phyloP scores from a whole-genome alignment of 2,113 vertebrate species.

The Ondatra zibethicus region DNA sequence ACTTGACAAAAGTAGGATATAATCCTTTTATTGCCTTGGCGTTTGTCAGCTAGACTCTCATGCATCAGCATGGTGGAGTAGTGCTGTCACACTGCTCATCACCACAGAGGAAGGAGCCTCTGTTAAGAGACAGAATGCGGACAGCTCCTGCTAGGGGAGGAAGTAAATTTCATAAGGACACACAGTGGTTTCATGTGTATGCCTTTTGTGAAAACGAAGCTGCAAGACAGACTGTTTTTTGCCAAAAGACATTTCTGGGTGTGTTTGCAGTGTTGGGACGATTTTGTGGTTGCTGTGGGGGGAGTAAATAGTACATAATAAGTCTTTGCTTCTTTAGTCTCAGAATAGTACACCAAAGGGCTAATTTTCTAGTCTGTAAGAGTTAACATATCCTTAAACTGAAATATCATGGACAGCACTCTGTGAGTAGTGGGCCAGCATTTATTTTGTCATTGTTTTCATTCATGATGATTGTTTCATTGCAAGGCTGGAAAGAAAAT shows the following conservation, averaged over 20 bases:
- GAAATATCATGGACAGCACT: not conserved
- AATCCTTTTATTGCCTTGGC: not conserved
- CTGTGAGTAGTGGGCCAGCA: not conserved
- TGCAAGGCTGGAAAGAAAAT: not conserved
- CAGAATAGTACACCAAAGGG: not conserved
- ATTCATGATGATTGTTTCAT: not conserved
- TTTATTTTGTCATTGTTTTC: constrained; percentile 8
- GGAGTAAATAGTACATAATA: not conserved
- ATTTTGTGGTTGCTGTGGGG: not conserved
- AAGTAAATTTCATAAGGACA: not conserved
- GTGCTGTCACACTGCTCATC: not conserved
- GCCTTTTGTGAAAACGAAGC: not conserved
- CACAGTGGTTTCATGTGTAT: not conserved
- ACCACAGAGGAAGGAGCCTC: not conserved
- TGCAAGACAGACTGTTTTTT: not conserved
- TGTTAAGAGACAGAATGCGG: not conserved
- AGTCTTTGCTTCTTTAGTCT: not conserved
- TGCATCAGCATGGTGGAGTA: not conserved
- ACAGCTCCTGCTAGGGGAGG: not conserved
- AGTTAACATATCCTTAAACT: constrained; percentile 1
- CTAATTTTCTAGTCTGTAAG: not conserved
- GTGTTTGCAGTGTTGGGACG: not conserved
- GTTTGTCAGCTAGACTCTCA: not conserved
- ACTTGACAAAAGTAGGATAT: not conserved
- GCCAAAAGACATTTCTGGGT: not conserved